Evolutionary conservation across 2,888 invertebrate genomes (phyloP).

Genomic region (Geophilus truncorum): DNA sequence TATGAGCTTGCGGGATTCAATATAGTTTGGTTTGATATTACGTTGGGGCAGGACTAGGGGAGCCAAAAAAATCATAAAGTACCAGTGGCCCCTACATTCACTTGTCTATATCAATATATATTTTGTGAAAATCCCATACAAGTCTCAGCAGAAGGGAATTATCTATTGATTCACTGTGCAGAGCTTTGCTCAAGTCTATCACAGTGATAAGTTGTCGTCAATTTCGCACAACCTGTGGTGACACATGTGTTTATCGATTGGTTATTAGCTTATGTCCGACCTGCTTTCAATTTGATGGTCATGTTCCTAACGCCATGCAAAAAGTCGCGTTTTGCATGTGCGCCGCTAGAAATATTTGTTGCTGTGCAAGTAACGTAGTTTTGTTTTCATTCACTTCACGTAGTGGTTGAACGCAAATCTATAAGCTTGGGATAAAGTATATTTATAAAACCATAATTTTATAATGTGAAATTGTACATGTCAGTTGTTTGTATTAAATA

Average conservation of each 20-base stretch:
- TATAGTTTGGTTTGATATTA: background rate
- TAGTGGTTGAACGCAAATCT: too few relatives aligned
- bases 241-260: constrained; percentile 13
- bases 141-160: constrained; percentile 12
- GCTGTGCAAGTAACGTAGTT: too few relatives aligned
- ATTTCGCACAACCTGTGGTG: constrained; percentile 23
- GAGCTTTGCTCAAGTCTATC: constrained; percentile 21
- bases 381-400: too few relatives aligned
- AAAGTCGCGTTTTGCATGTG: background rate
- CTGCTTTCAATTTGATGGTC: constrained; percentile 4
- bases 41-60: background rate
- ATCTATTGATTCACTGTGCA: background rate
- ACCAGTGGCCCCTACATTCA: background rate
- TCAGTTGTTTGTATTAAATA: background rate
- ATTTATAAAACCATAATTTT: too few relatives aligned
- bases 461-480: background rate
- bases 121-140: constrained; percentile 8
- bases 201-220: constrained; percentile 17
- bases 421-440: too few relatives aligned
- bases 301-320: background rate
- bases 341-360: too few relatives aligned
- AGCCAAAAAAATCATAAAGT: background rate
- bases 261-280: background rate
- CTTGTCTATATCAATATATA: constrained; percentile 21
- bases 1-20: constrained; percentile 18